Conservation (phyloP, 1,140 invertebrate genomes). For the Drosophila triauraria region DNA sequence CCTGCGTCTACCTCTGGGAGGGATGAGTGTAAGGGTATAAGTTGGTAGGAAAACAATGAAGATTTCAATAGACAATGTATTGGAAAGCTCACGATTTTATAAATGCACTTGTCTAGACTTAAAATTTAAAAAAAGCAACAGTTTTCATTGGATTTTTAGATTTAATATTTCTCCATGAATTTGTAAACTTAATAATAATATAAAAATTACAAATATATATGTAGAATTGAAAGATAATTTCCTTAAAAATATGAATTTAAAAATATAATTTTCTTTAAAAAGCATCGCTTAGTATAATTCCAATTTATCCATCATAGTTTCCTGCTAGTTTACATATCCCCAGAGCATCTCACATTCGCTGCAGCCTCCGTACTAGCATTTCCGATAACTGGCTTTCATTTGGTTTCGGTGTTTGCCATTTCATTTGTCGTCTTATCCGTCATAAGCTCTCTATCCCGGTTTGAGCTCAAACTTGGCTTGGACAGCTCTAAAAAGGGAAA, state of each 20-base stretch:
- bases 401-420: conserved; percentile 40
- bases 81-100: conserved; percentile 1
- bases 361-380: conserved; percentile 1
- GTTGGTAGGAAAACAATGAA: conserved; percentile 25
- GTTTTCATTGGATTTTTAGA: no score
- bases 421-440: conserved; percentile 59
- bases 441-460: conserved; percentile 28
- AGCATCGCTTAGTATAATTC: background rate
- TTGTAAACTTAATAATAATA: background rate
- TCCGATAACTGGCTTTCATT: conserved; percentile 27
- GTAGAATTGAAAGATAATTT: no score
- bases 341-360: conserved; percentile 31
- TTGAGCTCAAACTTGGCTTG: conserved; percentile 10
- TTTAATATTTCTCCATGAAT: no score
- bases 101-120: background rate
- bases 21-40: conserved; percentile 29
- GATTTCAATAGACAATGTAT: conserved; percentile 7
- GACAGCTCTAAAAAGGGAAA: conserved; percentile 69
- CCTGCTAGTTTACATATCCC: no score
- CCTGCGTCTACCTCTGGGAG: conserved; percentile 13
- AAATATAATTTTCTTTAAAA: no score
- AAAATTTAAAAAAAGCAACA: background rate
- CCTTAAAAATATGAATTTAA: no score
- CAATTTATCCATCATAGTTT: no score
- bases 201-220: no score